These are phyloP conservation scores for Petromus typicus DNA, from an alignment of 2,113 vertebrate species.

Conservation along the genomic window DNA sequence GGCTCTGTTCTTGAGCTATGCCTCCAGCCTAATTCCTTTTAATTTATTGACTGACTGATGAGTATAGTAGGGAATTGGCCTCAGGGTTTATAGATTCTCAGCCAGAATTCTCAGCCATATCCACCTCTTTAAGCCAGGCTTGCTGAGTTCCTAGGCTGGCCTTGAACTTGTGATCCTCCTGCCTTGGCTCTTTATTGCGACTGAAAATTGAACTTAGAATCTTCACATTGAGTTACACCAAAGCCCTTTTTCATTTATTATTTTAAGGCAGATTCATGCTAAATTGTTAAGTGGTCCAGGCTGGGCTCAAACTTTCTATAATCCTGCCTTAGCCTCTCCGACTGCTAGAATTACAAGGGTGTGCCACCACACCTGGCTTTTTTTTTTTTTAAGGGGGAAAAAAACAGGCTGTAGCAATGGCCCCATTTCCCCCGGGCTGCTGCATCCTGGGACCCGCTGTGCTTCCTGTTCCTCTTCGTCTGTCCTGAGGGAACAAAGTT, in stretches of 20 bases:
- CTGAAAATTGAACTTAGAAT: neutral
- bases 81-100: neutral
- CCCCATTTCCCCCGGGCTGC: neutral
- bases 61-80: neutral
- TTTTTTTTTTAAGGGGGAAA: neutral
- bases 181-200: neutral
- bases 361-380: neutral
- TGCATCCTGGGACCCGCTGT: neutral
- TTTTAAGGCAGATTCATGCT: neutral
- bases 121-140: neutral
- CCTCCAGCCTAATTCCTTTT: neutral
- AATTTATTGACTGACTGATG: neutral
- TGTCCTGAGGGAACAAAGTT: neutral
- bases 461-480: neutral
- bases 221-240: neutral
- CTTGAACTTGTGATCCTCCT: neutral
- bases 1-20: neutral
- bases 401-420: neutral
- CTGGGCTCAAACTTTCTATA: neutral
- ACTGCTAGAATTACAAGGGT: neutral
- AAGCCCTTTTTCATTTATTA: neutral
- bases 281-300: neutral
- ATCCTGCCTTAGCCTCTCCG: neutral
- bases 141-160: neutral
- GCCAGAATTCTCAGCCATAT: neutral